Conservation (phyloP, 2,888 invertebrate species). For the Caenorhabditis sp. region DNA sequence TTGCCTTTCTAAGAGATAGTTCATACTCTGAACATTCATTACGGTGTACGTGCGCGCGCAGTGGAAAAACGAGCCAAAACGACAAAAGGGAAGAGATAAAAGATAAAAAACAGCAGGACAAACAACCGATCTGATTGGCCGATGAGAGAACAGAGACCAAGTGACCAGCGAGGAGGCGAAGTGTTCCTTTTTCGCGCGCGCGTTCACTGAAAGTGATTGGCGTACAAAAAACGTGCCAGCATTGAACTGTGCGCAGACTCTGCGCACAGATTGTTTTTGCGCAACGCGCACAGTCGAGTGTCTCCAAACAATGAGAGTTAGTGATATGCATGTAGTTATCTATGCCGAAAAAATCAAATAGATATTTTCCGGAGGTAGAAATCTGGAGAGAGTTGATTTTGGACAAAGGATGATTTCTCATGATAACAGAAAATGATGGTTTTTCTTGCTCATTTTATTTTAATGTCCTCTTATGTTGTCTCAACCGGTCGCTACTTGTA, state of each 20-base stretch:
- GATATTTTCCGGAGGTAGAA: neutral
- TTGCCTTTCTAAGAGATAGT: no score
- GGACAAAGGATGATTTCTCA: no score
- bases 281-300: neutral
- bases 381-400: no score
- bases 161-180: neutral
- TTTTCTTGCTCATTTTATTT: neutral
- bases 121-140: neutral
- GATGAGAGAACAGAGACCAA: neutral
- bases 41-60: neutral
- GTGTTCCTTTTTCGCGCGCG: neutral
- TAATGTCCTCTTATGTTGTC: neutral
- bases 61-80: neutral
- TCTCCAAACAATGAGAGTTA: constrained; percentile 42
- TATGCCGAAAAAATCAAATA: constrained; percentile 45
- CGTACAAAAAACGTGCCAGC: constrained; percentile 14
- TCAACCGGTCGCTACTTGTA: neutral
- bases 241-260: neutral
- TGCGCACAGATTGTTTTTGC: neutral
- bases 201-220: neutral
- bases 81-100: no score
- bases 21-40: no score
- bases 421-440: no score
- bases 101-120: neutral
- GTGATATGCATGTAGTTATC: constrained; percentile 27